Base-by-base conservation (phyloP, 2,797 vertebrate species). In the Macropodus opercularis region DNA sequence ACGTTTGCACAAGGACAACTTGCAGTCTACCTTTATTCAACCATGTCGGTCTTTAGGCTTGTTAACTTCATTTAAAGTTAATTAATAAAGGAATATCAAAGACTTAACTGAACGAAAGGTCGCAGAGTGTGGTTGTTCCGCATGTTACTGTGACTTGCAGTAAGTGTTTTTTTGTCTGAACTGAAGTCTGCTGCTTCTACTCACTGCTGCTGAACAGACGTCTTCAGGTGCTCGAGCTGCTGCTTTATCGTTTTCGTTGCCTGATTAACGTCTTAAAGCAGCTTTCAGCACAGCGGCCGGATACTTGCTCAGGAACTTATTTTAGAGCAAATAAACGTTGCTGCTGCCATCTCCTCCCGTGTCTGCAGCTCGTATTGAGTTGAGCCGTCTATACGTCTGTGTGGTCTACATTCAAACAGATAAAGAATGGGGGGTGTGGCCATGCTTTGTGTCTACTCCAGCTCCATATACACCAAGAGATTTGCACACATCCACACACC, bases 241-340 rank as follows among this genome's bases (percentile, higher is more conserved):
- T 31, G 9, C 48, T 32, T 60, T 26, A 56, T 63, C 44, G 49
- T 41, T 31, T 38, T 54, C 23, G 3, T 15, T 8, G 9, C 24
- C 46, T 66, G 75, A 78, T 74, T 59, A 77, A 63, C 48, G 42
- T 50, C 27, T 56, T 23, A 46, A 51, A 47, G 31, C 17, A 13
- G 17, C 66, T 68, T 61, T 63, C 53, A 27, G 44, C 19, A 7
- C 23, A n/a, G 23, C 23, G 35, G 8, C 18, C 0, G 3, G 18
- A 54, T 44, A 8, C 46, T 55, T 67, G 59, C 52, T 19, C 59
- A 48, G 29, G 3, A 41, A 52, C 17, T 41, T 39, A 43, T 56
- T 34, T 32, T 11, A 40, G 12, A 47, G 35, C 3, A 49, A 42
- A 62, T 5, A 47, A 47, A 29, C 48, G 36, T 22, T 21, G 17